These are phyloP conservation scores for Drosophila murphyi DNA, from an alignment of 1,140 invertebrate species.

Conservation along the genomic window DNA sequence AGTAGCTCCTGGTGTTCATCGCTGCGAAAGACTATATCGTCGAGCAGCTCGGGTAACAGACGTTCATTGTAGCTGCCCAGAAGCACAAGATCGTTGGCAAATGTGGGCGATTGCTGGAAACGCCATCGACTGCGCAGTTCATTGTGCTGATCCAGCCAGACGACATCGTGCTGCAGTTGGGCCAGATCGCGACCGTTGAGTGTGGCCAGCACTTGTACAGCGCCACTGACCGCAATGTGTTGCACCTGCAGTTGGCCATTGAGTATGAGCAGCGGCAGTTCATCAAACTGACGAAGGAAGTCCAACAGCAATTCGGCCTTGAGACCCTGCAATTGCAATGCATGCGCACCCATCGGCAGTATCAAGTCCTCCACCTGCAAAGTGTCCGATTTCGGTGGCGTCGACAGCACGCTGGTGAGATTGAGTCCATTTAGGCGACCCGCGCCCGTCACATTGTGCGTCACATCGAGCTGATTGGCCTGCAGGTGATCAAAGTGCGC, in stretches of 20 bases:
- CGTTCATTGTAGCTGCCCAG: constrained; percentile 62
- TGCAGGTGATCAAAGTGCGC: constrained; percentile 46
- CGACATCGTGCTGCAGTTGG: constrained; percentile 61
- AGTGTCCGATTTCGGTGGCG: constrained; percentile 18
- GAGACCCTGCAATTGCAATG: constrained; percentile 55
- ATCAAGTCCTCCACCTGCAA: constrained; percentile 70
- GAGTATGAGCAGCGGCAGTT: constrained; percentile 70
- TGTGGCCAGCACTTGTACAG: constrained; percentile 37
- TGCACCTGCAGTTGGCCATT: constrained; percentile 72
- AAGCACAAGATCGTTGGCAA: constrained; percentile 54
- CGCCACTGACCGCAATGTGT: constrained; percentile 59
- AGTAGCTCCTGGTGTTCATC: constrained; percentile 21
- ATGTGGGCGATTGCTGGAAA: constrained; percentile 43
- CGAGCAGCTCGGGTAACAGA: constrained; percentile 56
- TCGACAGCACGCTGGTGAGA: constrained; percentile 12
- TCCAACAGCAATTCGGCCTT: constrained; percentile 46
- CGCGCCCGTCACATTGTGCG: constrained; percentile 44
- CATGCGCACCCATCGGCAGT: constrained; percentile 54
- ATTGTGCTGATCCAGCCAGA: constrained; percentile 75
- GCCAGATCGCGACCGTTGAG: constrained; percentile 51
- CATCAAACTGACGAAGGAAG: constrained; percentile 69
- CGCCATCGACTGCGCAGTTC: constrained; percentile 56
- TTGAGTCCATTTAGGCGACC: constrained; percentile 50
- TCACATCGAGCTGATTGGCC: constrained; percentile 47
- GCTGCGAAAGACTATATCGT: constrained; percentile 63